These are phyloP conservation scores for Drosophila rhopaloa DNA, from an alignment of 1,140 invertebrate species.

Conservation along the genomic window DNA sequence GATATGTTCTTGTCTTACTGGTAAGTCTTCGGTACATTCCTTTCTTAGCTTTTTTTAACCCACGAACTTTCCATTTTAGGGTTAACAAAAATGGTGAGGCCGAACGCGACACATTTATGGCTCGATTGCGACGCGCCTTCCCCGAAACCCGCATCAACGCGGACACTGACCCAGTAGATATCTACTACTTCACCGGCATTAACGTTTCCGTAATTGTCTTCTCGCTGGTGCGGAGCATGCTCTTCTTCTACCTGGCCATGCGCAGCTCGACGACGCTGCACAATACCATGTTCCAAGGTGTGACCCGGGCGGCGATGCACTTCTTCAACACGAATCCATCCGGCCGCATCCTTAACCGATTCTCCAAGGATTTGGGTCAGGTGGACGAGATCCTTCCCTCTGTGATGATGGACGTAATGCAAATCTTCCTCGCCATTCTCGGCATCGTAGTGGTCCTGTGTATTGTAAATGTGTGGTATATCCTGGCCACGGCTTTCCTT, in stretches of 20 bases:
- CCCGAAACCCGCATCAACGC: slow-evolving; percentile 58
- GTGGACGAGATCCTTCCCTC: slow-evolving; percentile 94
- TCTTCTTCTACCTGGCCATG: slow-evolving; percentile 90
- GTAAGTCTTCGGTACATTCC: slow-evolving; percentile 79
- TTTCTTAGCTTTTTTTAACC: not conserved
- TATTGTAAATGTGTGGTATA: slow-evolving; percentile 90
- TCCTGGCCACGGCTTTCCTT: slow-evolving; percentile 89
- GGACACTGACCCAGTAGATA: slow-evolving; percentile 71
- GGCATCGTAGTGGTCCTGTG: slow-evolving; percentile 91
- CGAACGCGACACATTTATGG: slow-evolving; percentile 50
- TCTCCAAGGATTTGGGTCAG: slow-evolving; percentile 94
- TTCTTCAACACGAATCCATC: slow-evolving; percentile 94
- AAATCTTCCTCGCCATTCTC: slow-evolving; percentile 90
- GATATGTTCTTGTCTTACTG: slow-evolving; percentile 90
- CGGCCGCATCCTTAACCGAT: slow-evolving; percentile 91
- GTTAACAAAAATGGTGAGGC: slow-evolving; percentile 75
- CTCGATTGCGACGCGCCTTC: slow-evolving; percentile 51
- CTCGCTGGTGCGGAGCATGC: slow-evolving; percentile 86
- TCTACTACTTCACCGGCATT: slow-evolving; percentile 86
- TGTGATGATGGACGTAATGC: slow-evolving; percentile 89
- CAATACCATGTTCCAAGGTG: slow-evolving; percentile 91
- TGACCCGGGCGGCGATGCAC: slow-evolving; percentile 90
- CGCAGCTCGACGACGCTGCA: slow-evolving; percentile 90
- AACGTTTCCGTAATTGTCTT: slow-evolving; percentile 87
- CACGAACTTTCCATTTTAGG: slow-evolving; percentile 27